Evolutionary conservation across 1,140 invertebrate species (phyloP).

Genomic region (Mylabris phalerata): DNA sequence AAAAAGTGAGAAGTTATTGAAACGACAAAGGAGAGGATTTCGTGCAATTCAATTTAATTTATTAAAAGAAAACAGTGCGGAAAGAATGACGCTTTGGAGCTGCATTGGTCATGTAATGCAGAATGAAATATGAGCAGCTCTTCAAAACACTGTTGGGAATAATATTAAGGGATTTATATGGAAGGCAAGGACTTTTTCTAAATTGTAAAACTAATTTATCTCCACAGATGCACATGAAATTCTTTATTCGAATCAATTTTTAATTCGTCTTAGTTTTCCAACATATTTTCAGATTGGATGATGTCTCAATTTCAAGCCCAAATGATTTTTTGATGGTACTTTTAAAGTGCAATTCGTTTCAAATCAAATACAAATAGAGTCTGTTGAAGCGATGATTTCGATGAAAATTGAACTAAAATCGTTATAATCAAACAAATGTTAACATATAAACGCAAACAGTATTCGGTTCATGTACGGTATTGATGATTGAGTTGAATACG

Average conservation of each 20-base stretch:
- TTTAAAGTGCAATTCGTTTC: no score
- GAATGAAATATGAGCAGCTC: slow-evolving; percentile 10
- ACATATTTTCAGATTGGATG: no score
- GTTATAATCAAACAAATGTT: slow-evolving; percentile 11
- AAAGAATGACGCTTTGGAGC: no score
- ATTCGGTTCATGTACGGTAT: slow-evolving; percentile 7
- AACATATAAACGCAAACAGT: slow-evolving; percentile 11
- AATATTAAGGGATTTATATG: slow-evolving; percentile 14
- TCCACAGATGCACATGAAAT: neutral
- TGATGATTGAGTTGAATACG: slow-evolving; percentile 1
- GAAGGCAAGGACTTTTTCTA: slow-evolving; percentile 10
- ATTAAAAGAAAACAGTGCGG: no score
- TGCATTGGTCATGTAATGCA: slow-evolving; percentile 3
- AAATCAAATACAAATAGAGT: neutral
- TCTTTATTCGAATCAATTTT: no score
- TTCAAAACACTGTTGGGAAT: slow-evolving; percentile 7
- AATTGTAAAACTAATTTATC: slow-evolving; percentile 11
- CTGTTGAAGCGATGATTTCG: neutral
- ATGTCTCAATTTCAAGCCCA: no score
- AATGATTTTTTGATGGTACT: no score
- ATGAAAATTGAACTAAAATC: slow-evolving; percentile 4
- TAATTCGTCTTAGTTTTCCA: no score
- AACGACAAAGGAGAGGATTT: no score
- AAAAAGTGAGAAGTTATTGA: no score
- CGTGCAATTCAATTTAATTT: no score